Evolutionary conservation across 2,888 invertebrate species (phyloP), one percentile per base, ranked within the genome.

Genomic region (Cheilosia soror): DNA sequence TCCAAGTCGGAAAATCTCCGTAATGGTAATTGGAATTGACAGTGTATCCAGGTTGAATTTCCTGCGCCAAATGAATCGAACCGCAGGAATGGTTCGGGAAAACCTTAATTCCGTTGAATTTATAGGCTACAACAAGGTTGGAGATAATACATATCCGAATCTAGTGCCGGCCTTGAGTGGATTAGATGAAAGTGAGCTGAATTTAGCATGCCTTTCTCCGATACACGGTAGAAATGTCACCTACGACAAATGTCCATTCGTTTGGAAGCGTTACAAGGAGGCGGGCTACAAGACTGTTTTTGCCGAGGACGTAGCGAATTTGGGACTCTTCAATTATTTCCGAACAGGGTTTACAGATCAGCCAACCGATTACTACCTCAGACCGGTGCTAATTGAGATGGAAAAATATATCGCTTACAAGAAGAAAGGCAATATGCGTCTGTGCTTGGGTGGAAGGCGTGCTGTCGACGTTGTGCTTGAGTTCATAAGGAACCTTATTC

Each of bases 111-210:
- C 95, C 47, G 93, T 96, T 65, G 97, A 97, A 90, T 93, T 98
- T 90, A 92, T 96, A 87, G 98, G 98, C 5, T 98, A 97, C 91
- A 98, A 97, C 90, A 98, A 98, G 93, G 96, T 98, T 7, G 98
- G 95, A 3, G 98, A 98, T 91, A 98, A 98, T 91, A 98, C 98
- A 0, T 98, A 96, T 90, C 97, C 98, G 0, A 98, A 98, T 91
- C 91, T 98, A 78, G 94, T 96, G 6, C 96, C 98, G 0, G 94
- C 97, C 84, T 92, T 98, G 11, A 94, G 95, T 2, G 98, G 98
- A 0, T 90, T 95, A 53, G 94, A 93, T 51, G 94, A 94, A 33
- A 93, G 93, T 0, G 96, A 97, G 89, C 90, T 97, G 57, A 93
- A 93, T 63, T 92, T 93, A 73, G 93, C 92, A 0, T 97, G 97